phyloP scores from a whole-genome alignment of 23 tunicate species.

The Phallusia fumigata region DNA sequence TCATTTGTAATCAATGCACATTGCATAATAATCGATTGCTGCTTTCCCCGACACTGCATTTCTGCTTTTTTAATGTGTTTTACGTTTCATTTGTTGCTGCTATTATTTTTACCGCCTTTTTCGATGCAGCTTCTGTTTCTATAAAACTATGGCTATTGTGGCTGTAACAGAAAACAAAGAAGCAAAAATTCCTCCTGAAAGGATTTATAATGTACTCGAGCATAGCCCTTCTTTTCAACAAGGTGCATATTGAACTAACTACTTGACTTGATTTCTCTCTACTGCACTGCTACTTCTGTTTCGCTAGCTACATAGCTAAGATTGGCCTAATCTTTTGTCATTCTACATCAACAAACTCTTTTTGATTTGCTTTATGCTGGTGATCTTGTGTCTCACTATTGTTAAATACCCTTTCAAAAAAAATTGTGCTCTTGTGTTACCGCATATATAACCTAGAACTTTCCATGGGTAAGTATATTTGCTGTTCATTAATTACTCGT shows the following conservation, averaged over 20 bases:
- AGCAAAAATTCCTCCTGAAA: not conserved
- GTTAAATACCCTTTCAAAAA: not conserved
- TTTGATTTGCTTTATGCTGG: not conserved
- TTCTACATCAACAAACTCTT: not conserved
- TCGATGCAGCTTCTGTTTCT: not conserved
- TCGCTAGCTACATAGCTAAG: conserved; percentile 13
- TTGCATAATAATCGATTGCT: too few species aligned
- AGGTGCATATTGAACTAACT: conserved; percentile 8
- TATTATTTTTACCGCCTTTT: not conserved
- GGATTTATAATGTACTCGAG: not conserved
- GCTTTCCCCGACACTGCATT: not conserved
- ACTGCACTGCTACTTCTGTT: conserved; percentile 4
- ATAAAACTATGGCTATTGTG: not conserved
- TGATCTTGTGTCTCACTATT: not conserved
- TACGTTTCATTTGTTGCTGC: not conserved
- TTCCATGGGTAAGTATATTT: not conserved
- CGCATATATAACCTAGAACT: not conserved
- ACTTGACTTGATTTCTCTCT: not conserved
- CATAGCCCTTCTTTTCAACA: not conserved
- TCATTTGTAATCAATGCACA: not conserved
- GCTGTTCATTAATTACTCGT: too few species aligned
- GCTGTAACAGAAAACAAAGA: not conserved
- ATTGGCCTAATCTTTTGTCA: conserved; percentile 3
- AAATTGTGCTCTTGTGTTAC: not conserved
- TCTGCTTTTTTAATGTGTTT: not conserved